Percentiles rank a stretch among this genome's conserved stretches.
Conservation (phyloP, 2,888 invertebrate genomes). For the Hipparchia semele region DNA sequence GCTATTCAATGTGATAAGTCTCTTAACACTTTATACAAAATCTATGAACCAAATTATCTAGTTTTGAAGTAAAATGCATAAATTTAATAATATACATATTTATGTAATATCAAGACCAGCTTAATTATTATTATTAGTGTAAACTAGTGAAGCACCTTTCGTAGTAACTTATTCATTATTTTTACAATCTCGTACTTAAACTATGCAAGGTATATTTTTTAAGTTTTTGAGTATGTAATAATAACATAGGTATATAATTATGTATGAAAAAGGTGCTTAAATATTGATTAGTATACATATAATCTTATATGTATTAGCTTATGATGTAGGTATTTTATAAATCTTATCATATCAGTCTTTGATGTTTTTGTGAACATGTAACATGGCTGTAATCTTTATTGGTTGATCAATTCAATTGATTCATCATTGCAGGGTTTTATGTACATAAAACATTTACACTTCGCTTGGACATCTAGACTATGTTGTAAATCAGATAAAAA, state of each 20-base stretch:
- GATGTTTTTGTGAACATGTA: background rate
- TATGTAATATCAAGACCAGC: too few relatives aligned
- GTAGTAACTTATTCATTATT: too few relatives aligned
- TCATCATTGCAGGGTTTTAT: background rate
- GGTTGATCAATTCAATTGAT: slow-evolving; percentile 5
- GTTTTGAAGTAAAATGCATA: background rate
- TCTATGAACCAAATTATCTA: background rate
- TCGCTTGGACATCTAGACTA: background rate
- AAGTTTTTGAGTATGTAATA: too few relatives aligned
- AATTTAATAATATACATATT: too few relatives aligned
- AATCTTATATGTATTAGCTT: background rate
- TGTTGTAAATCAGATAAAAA: too few relatives aligned
- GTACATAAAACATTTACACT: slow-evolving; percentile 1
- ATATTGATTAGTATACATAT: background rate
- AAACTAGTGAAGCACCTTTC: too few relatives aligned
- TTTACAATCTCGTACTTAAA: background rate
- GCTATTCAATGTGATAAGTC: background rate
- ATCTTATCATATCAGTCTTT: slow-evolving; percentile 12
- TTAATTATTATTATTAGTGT: too few relatives aligned
- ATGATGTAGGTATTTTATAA: background rate
- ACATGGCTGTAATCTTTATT: slow-evolving; percentile 3
- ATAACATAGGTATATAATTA: too few relatives aligned
- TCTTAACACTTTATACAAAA: background rate
- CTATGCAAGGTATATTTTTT: background rate
- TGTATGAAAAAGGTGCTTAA: too few relatives aligned